These are phyloP conservation scores for Parambassis ranga DNA, from an alignment of 2,797 vertebrate species.

Conservation along the genomic window DNA sequence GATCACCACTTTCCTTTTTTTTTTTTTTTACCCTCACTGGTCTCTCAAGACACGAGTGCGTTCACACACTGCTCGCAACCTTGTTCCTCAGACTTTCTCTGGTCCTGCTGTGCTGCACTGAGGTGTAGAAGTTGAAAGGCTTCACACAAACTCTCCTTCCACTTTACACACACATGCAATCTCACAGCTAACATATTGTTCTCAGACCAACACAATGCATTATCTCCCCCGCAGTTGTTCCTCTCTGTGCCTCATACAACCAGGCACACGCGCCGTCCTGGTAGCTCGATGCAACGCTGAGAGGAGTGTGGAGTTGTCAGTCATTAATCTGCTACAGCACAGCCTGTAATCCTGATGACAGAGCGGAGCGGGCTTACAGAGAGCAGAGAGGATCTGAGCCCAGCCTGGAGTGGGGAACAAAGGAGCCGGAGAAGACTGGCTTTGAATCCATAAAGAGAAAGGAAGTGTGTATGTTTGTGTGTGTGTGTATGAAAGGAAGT, in stretches of 20 bases:
- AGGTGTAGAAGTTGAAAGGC: constrained; percentile 45
- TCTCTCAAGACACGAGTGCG: neutral
- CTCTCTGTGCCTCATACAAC: constrained; percentile 58
- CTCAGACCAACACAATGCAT: constrained; percentile 61
- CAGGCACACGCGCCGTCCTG: constrained; percentile 43
- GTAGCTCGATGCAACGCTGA: constrained; percentile 52
- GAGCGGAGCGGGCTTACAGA: constrained; percentile 72
- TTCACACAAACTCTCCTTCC: constrained; percentile 18
- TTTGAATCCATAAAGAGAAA: constrained; percentile 70
- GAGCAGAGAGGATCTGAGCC: constrained; percentile 76
- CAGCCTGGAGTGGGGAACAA: constrained; percentile 77
- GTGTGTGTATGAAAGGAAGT: neutral
- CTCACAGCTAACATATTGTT: constrained; percentile 68
- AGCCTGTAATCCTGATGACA: constrained; percentile 79
- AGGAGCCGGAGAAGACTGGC: constrained; percentile 68
- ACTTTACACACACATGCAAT: constrained; percentile 27
- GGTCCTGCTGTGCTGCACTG: constrained; percentile 41
- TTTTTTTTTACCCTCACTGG: neutral
- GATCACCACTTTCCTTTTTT: constrained; percentile 4
- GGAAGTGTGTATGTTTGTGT: constrained; percentile 1
- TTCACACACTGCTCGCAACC: no score
- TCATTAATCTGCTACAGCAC: constrained; percentile 79
- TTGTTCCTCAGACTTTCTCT: constrained; percentile 28
- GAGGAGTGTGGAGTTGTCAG: constrained; percentile 74
- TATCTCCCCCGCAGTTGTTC: constrained; percentile 71